Evolutionary conservation across 2,797 vertebrate species (phyloP).

Genomic region (Amazona ochrocephala): DNA sequence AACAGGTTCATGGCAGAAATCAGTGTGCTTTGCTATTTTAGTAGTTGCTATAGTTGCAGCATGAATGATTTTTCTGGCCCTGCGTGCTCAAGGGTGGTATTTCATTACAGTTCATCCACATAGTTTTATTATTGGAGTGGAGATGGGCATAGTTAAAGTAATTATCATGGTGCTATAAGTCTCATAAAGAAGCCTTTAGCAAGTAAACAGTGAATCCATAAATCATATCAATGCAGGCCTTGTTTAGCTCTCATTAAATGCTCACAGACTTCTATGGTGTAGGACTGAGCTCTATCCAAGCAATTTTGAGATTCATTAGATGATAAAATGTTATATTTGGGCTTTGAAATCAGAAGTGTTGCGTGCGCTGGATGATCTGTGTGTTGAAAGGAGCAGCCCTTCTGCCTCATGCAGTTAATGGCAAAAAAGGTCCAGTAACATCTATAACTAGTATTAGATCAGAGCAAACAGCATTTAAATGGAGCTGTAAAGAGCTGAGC

Average conservation of each 20-base stretch:
- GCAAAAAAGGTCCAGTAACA: background rate
- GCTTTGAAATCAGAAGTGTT: background rate
- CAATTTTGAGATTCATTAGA: background rate
- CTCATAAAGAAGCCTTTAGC: constrained; percentile 25
- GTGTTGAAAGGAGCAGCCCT: background rate
- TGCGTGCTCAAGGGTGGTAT: background rate
- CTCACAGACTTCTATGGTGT: background rate
- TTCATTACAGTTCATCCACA: background rate
- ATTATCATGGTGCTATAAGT: background rate
- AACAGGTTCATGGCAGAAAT: constrained; percentile 57
- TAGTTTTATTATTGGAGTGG: constrained; percentile 27
- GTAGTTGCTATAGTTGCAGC: constrained; percentile 54
- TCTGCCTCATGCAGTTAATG: background rate
- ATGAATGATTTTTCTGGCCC: background rate
- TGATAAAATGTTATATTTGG: constrained; percentile 13
- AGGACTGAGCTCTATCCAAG: background rate
- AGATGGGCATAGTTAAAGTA: background rate
- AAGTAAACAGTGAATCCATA: constrained; percentile 19
- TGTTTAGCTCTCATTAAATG: constrained; percentile 33
- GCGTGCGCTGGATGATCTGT: background rate
- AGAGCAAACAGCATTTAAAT: background rate
- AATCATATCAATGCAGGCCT: background rate
- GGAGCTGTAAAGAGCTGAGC: background rate
- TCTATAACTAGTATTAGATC: background rate
- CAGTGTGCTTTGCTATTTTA: constrained; percentile 48